phyloP scores from a whole-genome alignment of 1,140 invertebrate species.

The Archegozetes longisetosus region DNA sequence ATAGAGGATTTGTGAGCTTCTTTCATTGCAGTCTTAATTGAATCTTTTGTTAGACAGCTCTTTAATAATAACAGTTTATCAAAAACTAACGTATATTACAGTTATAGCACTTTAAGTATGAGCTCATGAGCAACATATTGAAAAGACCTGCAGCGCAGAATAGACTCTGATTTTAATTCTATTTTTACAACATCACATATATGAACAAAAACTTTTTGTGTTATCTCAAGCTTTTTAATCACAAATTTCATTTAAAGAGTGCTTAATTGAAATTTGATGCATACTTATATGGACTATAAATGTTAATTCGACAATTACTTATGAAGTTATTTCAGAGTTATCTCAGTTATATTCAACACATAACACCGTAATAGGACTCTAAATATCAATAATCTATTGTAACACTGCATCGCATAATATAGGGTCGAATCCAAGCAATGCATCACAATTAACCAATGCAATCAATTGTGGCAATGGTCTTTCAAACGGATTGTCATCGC shows the following conservation, averaged over 20 bases:
- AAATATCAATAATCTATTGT: background rate
- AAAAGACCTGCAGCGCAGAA: background rate
- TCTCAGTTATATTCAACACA: no score
- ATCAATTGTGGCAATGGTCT: background rate
- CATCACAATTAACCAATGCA: background rate
- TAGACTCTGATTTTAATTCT: background rate
- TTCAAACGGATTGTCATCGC: background rate
- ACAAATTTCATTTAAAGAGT: no score
- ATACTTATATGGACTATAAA: no score
- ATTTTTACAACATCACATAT: background rate
- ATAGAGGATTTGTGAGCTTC: background rate
- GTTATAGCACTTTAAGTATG: background rate
- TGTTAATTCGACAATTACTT: no score
- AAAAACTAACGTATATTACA: background rate
- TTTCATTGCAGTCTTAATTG: background rate
- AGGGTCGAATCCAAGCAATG: background rate
- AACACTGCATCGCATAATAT: background rate
- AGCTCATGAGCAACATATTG: background rate
- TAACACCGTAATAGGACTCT: no score
- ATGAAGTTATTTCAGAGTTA: no score
- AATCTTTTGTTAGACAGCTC: background rate
- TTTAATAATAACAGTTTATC: background rate
- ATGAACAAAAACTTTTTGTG: background rate
- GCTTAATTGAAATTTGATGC: no score
- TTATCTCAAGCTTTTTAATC: no score